Conservation (phyloP, 1,140 invertebrate species). For the Helicorthomorpha holstii region DNA sequence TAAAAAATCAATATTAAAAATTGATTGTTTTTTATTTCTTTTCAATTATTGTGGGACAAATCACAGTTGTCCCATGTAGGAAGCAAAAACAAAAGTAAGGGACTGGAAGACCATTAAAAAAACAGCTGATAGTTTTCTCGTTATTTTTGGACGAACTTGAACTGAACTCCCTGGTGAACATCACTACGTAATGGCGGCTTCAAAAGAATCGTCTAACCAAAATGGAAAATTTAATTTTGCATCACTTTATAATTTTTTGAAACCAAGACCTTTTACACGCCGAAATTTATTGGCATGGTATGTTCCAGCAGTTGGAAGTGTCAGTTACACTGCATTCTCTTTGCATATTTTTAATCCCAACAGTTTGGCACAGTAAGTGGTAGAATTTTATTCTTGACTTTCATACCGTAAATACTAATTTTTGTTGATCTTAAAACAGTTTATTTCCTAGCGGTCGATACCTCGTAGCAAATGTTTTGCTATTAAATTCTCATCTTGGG, state of each 20-base stretch:
- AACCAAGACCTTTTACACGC: background rate
- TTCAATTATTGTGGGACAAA: no score
- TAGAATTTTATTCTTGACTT: background rate
- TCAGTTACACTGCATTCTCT: conserved; percentile 19
- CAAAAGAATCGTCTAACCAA: no score
- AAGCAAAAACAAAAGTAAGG: no score
- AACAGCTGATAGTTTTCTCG: no score
- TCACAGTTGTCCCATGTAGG: no score
- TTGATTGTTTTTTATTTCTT: no score
- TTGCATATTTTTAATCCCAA: conserved; percentile 20
- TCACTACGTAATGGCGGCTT: no score
- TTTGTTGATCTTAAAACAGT: conserved; percentile 7
- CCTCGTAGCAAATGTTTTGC: conserved; percentile 17
- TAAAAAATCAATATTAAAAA: no score
- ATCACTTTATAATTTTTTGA: background rate
- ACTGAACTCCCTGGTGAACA: no score
- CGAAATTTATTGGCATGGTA: conserved; percentile 9
- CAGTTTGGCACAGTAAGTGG: conserved; percentile 15
- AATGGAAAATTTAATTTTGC: no score
- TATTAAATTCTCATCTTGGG: conserved; percentile 22
- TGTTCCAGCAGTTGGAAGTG: conserved; percentile 16
- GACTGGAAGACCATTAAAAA: no score
- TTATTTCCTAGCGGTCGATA: conserved; percentile 14
- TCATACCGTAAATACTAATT: background rate
- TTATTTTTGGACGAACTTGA: no score